Evolutionary conservation across 2,113 vertebrate genomes (phyloP).

Genomic region (Gambusia holbrooki): DNA sequence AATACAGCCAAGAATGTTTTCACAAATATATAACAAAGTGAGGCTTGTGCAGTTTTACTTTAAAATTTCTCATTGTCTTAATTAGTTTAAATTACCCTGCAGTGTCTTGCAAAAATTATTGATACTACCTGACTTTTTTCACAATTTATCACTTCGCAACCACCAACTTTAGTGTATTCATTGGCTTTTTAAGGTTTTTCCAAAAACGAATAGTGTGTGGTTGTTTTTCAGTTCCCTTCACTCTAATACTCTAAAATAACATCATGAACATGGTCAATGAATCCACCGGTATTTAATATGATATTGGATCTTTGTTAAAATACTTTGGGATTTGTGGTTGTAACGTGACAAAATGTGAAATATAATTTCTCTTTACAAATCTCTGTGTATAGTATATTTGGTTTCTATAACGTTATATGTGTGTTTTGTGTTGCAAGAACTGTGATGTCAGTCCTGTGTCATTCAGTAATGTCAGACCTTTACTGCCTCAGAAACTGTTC

Average conservation of each 20-base stretch:
- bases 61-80: too few species aligned
- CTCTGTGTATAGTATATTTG: background rate
- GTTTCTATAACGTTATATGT: background rate
- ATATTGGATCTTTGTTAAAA: background rate
- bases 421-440: constrained; percentile 5
- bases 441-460: constrained; percentile 19
- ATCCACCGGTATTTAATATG: too few species aligned
- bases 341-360: background rate
- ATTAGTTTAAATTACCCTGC: background rate
- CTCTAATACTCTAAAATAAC: too few species aligned
- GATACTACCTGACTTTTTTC: background rate
- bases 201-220: too few species aligned
- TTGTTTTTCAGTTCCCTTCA: too few species aligned
- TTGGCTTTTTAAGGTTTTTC: background rate
- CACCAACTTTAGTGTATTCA: background rate
- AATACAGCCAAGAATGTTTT: too few species aligned
- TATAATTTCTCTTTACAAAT: background rate
- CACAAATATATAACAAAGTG: too few species aligned
- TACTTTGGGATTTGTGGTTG: background rate
- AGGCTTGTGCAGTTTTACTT: too few species aligned
- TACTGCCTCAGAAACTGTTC: constrained; percentile 78
- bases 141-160: background rate
- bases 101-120: background rate
- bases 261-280: too few species aligned
- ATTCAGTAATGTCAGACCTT: constrained; percentile 78